Base-by-base conservation (phyloP, 2,113 vertebrate species). In the Columba janthina region DNA sequence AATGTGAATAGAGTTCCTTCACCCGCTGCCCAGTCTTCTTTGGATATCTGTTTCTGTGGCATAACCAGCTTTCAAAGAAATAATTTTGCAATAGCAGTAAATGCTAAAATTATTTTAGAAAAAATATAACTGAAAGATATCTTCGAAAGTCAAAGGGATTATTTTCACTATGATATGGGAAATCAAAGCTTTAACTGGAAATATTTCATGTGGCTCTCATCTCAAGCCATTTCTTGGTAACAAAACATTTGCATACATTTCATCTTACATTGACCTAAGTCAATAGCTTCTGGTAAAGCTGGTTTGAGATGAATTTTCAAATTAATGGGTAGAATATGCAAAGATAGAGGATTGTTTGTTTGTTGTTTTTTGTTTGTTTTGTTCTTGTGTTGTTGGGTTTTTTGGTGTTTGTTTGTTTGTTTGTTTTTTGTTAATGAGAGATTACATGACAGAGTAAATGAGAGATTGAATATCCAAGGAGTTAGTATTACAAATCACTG, bases 351-450 rank as follows among this genome's bases (percentile, higher is more conserved):
- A 67, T 40, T 28, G 17, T 38, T 12, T 26, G 16, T 20, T 2
- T 0, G 3, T 3, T 11, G 4, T 38, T 29, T 26, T 18, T 24
- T 18, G 40, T 53, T 65, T 8, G 50, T 25, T 50, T 50, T 50
- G 48, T 44, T 44, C 8, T 8, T 44, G 16, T 19, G 44, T 19
- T 18, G 21, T 38, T 26, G n/a, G n/a, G 11, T 7, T 25, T 12
- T 2, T 0, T 3, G 3, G n/a, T n/a, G n/a, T n/a, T n/a, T n/a
- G n/a, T n/a, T n/a, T n/a, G n/a, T n/a, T n/a, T n/a, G n/a, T n/a
- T 38, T 26, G 11, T 7, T 25, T 12, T 2, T 0, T 3, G 3
- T 48, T 6, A 3, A 26, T 53, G 5, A 34, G 26, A 29, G 3
- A 9, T 54, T 76, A 44, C 25, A 25, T 56, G 10, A 31, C 15